Evolutionary conservation across 2,797 vertebrate species (phyloP).

Genomic region (Myotis myotis): DNA sequence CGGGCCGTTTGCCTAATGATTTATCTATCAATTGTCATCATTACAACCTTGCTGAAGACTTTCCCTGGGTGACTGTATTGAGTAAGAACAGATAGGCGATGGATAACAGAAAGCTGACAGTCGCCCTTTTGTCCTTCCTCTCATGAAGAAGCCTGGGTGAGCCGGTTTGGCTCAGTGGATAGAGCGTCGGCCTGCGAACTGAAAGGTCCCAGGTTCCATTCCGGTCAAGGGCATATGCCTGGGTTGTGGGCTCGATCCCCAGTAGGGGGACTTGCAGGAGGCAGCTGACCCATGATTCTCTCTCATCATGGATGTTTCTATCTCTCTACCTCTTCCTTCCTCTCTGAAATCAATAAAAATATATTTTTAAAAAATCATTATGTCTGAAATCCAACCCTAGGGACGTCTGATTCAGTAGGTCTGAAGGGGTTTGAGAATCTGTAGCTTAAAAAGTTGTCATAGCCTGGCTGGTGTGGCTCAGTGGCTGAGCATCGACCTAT

Average conservation of each 20-base stretch:
- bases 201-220: too few relatives aligned
- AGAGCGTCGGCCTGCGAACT: too few relatives aligned
- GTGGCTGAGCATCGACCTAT: too few relatives aligned
- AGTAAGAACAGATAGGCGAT: background rate
- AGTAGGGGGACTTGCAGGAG: too few relatives aligned
- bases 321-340: too few relatives aligned
- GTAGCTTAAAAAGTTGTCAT: background rate
- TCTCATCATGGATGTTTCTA: too few relatives aligned
- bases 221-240: too few relatives aligned
- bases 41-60: background rate
- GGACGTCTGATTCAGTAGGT: background rate
- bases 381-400: background rate
- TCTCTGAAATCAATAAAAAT: too few relatives aligned
- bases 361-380: background rate
- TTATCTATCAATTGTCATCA: background rate
- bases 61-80: background rate
- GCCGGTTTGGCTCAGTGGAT: too few relatives aligned
- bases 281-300: too few relatives aligned
- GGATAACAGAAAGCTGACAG: background rate
- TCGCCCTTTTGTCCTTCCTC: background rate
- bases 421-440: background rate
- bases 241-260: too few relatives aligned
- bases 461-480: too few relatives aligned
- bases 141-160: background rate
- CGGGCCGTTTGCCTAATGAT: conserved; percentile 8